phyloP scores from a whole-genome alignment of 2,888 invertebrate species.

The Teleogryllus oceanicus region DNA sequence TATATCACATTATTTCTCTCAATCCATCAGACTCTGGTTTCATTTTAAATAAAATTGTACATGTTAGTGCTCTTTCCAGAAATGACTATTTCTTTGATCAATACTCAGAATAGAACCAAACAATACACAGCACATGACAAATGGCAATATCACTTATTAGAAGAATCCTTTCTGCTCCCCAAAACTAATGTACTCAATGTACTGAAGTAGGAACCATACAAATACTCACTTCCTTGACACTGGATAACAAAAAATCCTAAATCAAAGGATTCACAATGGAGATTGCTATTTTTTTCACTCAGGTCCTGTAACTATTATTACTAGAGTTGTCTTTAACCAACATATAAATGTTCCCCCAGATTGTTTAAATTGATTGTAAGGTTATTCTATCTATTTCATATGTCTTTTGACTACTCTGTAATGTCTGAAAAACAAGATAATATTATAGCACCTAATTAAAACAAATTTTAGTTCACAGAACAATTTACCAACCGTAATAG shows the following conservation, averaged over 20 bases:
- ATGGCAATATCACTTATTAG: too few relatives aligned
- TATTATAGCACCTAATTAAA: not conserved
- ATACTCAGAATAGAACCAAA: not conserved
- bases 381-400: slow-evolving; percentile 6
- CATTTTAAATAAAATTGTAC: not conserved
- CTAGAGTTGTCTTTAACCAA: not conserved
- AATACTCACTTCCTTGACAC: not conserved
- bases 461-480: not conserved
- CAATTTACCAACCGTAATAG: not conserved
- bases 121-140: too few relatives aligned
- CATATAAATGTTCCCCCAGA: not conserved
- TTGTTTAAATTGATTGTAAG: not conserved
- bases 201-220: not conserved
- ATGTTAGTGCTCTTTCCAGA: not conserved
- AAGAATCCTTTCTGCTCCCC: too few relatives aligned
- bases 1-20: too few relatives aligned
- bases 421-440: not conserved
- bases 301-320: not conserved
- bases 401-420: not conserved
- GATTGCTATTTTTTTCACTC: not conserved
- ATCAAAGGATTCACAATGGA: not conserved
- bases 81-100: not conserved
- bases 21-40: too few relatives aligned
- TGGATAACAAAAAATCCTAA: not conserved
- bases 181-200: too few relatives aligned